phyloP scores from a whole-genome alignment of 2,797 vertebrate species.

The Uromys caudimaculatus region DNA sequence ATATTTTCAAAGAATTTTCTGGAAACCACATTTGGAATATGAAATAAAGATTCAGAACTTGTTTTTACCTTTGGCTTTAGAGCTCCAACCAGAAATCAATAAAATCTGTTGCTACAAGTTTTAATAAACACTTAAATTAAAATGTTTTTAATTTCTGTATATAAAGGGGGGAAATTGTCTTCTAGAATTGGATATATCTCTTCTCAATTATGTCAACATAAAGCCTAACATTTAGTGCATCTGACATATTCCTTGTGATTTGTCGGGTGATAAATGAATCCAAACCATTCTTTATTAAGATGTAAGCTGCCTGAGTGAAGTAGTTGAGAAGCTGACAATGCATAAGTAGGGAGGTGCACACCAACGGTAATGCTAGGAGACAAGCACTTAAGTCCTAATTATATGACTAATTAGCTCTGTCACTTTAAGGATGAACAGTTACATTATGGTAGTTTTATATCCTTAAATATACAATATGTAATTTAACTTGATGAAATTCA shows the following conservation, averaged over 20 bases:
- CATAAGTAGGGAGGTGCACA: not conserved
- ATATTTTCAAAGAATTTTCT: not conserved
- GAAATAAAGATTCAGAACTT: not conserved
- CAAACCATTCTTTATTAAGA: conserved; percentile 9
- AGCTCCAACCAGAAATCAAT: not conserved
- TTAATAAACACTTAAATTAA: not conserved
- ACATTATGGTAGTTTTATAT: not conserved
- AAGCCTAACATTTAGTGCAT: conserved; percentile 36
- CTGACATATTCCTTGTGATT: conserved; percentile 6
- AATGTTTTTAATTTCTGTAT: not conserved
- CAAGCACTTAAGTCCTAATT: not conserved
- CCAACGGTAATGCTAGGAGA: not conserved
- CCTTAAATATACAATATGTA: conserved; percentile 31
- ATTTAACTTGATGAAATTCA: conserved; percentile 21
- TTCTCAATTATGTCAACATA: not conserved
- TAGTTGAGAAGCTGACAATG: not conserved
- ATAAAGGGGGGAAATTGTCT: not conserved
- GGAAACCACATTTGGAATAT: not conserved
- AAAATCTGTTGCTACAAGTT: not conserved
- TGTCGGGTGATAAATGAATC: conserved; percentile 33
- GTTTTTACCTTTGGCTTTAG: conserved; percentile 19
- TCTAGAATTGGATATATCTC: conserved; percentile 2
- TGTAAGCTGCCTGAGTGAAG: not conserved
- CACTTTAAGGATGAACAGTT: not conserved
- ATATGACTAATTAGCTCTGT: not conserved